A percentile compares a stretch with the other conserved stretches of the same genome.
Evolutionary conservation across 1,140 invertebrate species (phyloP).

Genomic region (Nilaparvata lugens): DNA sequence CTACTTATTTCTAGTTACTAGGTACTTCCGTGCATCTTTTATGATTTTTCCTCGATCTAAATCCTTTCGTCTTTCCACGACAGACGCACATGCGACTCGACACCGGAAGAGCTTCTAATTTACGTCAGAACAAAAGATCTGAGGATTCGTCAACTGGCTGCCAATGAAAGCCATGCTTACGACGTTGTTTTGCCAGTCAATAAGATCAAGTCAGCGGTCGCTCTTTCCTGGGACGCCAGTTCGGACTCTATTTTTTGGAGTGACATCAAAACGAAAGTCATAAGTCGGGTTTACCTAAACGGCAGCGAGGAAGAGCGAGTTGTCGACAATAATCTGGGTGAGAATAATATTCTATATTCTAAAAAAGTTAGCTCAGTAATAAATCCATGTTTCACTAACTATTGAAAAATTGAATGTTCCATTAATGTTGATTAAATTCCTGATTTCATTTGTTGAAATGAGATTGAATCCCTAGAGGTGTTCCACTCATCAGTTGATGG

Average conservation of each 20-base stretch:
- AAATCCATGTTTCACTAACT: slow-evolving; percentile 26
- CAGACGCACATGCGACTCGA: slow-evolving; percentile 56
- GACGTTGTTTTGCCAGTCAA: slow-evolving; percentile 69
- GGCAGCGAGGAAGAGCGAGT: slow-evolving; percentile 60
- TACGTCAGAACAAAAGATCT: slow-evolving; percentile 77
- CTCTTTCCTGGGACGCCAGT: slow-evolving; percentile 72
- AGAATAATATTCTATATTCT: slow-evolving; percentile 20
- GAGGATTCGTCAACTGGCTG: slow-evolving; percentile 51
- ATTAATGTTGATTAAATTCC: too few species aligned
- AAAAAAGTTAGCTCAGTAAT: too few species aligned
- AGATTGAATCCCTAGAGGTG: too few species aligned
- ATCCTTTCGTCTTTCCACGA: too few species aligned
- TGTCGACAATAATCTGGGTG: slow-evolving; percentile 58
- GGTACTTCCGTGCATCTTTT: too few species aligned
- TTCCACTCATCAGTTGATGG: too few species aligned
- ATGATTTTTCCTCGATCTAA: too few species aligned
- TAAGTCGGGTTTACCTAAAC: slow-evolving; percentile 66
- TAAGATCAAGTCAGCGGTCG: slow-evolving; percentile 70
- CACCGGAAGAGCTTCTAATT: slow-evolving; percentile 65
- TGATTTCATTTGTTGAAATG: too few species aligned
- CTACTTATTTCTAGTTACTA: too few species aligned
- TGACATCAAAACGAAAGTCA: slow-evolving; percentile 71
- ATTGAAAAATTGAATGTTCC: too few species aligned
- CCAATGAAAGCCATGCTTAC: slow-evolving; percentile 39
- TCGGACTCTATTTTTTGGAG: slow-evolving; percentile 80